These are phyloP conservation scores for Amazona ochrocephala DNA, from an alignment of 2,797 vertebrate species.

Conservation along the genomic window DNA sequence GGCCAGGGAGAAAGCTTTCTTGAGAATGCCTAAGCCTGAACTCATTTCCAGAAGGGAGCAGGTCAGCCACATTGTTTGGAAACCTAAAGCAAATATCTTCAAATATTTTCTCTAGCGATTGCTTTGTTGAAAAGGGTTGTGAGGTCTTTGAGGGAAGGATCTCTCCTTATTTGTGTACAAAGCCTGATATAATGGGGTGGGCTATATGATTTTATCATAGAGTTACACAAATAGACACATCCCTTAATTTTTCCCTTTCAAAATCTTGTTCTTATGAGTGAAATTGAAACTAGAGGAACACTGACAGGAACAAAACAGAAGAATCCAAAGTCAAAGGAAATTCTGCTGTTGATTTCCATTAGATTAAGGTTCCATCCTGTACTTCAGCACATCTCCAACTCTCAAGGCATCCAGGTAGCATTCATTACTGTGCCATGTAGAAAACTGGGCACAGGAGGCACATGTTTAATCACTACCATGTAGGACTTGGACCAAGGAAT, in stretches of 20 bases:
- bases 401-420: not conserved
- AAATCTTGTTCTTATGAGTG: not conserved
- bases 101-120: not conserved
- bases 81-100: not conserved
- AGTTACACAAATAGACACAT: not conserved
- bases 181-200: not conserved
- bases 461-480: not conserved
- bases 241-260: not conserved
- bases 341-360: not conserved
- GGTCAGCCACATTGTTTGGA: not conserved
- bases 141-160: not conserved
- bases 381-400: fast-evolving
- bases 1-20: not conserved
- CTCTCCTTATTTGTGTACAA: not conserved
- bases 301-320: not conserved
- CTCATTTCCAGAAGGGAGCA: not conserved
- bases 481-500: not conserved
- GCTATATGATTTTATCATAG: not conserved
- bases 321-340: not conserved
- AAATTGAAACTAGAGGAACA: not conserved
- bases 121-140: not conserved
- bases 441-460: not conserved
- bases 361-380: not conserved
- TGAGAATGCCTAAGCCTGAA: not conserved
- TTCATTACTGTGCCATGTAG: not conserved